Percentiles rank a stretch among this genome's conserved stretches.
Conservation (phyloP, 2,113 vertebrate genomes). For the Pithys albifrons region DNA sequence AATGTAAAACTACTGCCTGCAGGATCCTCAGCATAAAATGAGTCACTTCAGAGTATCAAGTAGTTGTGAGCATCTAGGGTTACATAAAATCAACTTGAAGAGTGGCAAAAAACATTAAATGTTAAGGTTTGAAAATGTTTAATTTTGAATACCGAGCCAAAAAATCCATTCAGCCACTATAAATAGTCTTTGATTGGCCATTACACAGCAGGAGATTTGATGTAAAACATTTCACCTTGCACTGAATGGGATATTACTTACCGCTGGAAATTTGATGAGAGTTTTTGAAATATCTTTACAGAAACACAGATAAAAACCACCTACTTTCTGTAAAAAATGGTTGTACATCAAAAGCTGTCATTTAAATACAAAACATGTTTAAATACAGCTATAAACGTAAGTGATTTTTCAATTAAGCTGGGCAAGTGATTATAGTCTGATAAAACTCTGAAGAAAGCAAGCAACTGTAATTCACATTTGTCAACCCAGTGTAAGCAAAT, state of each 20-base stretch:
- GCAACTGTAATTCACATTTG: conserved; percentile 49
- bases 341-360: conserved; percentile 70
- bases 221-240: conserved; percentile 74
- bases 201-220: conserved; percentile 75
- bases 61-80: conserved; percentile 65
- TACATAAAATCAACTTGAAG: conserved; percentile 74
- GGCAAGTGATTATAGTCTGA: conserved; percentile 61
- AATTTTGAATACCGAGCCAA: conserved; percentile 73
- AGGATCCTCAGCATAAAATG: conserved; percentile 57
- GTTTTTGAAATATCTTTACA: conserved; percentile 73
- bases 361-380: conserved; percentile 76
- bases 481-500: conserved; percentile 14
- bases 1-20: conserved; percentile 52
- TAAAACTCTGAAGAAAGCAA: conserved; percentile 62
- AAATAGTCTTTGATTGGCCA: conserved; percentile 76
- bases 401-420: conserved; percentile 73
- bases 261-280: conserved; percentile 69
- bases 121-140: conserved; percentile 75
- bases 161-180: conserved; percentile 72
- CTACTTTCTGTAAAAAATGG: conserved; percentile 70
- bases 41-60: conserved; percentile 60
- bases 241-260: conserved; percentile 73
- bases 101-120: conserved; percentile 72
- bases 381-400: conserved; percentile 70
- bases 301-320: conserved; percentile 73